phyloP scores from a whole-genome alignment of 2,888 invertebrate genomes.

The Fragum sueziense region DNA sequence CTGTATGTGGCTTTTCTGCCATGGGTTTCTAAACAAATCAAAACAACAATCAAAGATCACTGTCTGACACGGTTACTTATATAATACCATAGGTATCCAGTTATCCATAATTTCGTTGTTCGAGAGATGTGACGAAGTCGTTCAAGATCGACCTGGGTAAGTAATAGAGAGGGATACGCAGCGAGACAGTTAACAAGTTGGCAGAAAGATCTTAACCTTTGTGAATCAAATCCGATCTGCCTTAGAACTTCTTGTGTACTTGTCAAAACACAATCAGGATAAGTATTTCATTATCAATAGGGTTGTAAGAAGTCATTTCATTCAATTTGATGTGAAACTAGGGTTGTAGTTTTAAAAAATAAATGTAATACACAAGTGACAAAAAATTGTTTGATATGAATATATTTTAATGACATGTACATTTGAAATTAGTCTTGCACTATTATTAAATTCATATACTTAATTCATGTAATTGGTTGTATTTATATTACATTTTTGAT shows the following conservation, averaged over 20 bases:
- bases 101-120: conserved; percentile 50
- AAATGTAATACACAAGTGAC: too few species aligned
- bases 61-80: conserved; percentile 62
- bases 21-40: conserved; percentile 26
- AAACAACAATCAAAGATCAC: conserved; percentile 29
- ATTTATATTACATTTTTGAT: too few species aligned
- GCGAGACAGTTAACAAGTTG: neutral
- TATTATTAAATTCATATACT: too few species aligned
- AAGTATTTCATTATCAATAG: too few species aligned
- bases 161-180: conserved; percentile 21
- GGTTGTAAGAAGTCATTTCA: too few species aligned
- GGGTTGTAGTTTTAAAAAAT: too few species aligned
- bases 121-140: conserved; percentile 45
- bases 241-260: neutral
- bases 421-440: too few species aligned
- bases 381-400: too few species aligned
- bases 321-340: too few species aligned
- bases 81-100: conserved; percentile 64
- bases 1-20: conserved; percentile 49
- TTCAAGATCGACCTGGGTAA: conserved; percentile 37
- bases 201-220: neutral
- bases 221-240: neutral
- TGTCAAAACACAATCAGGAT: neutral
- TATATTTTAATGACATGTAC: too few species aligned
- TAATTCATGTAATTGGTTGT: too few species aligned